Conservation (phyloP, 2,888 invertebrate genomes). For the Mamestra brassicae region DNA sequence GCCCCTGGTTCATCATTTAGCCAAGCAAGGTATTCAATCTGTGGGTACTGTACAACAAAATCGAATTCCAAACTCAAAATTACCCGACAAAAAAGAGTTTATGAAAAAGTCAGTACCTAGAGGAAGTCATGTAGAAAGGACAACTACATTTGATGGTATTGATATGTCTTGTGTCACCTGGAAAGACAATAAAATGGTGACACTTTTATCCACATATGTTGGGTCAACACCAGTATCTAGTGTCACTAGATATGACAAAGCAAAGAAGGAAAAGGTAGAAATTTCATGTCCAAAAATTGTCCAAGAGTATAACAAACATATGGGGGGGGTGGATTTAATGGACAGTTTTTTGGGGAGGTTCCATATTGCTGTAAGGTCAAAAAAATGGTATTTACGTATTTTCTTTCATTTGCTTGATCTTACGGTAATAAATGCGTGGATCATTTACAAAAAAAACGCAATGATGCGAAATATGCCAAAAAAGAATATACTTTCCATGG, state of each 20-base stretch:
- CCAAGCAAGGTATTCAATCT: slow-evolving; percentile 28
- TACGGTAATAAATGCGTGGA: slow-evolving; percentile 9
- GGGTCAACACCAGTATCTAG: too few species aligned
- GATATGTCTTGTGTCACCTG: too few species aligned
- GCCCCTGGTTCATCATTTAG: slow-evolving; percentile 24
- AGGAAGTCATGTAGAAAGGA: slow-evolving; percentile 12
- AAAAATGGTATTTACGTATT: slow-evolving; percentile 30
- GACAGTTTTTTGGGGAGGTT: slow-evolving; percentile 25
- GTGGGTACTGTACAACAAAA: slow-evolving; percentile 28
- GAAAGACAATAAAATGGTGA: too few species aligned
- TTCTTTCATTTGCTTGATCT: slow-evolving; percentile 63
- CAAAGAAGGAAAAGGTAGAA: slow-evolving; percentile 1
- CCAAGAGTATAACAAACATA: slow-evolving; percentile 13
- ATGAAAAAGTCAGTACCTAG: slow-evolving; percentile 22
- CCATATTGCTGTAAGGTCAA: slow-evolving; percentile 18
- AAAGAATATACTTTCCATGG: slow-evolving; percentile 7
- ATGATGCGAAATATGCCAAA: slow-evolving; percentile 3
- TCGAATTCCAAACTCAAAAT: slow-evolving; percentile 22
- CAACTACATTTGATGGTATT: too few species aligned
- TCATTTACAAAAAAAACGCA: slow-evolving; percentile 14
- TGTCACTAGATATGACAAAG: slow-evolving; percentile 14
- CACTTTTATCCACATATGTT: too few species aligned
- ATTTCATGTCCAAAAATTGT: slow-evolving; percentile 13
- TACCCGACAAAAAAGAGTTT: slow-evolving; percentile 3
- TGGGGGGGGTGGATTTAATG: slow-evolving; percentile 7